phyloP scores from a whole-genome alignment of 2,797 vertebrate species.

The Emydoidea blandingii region DNA sequence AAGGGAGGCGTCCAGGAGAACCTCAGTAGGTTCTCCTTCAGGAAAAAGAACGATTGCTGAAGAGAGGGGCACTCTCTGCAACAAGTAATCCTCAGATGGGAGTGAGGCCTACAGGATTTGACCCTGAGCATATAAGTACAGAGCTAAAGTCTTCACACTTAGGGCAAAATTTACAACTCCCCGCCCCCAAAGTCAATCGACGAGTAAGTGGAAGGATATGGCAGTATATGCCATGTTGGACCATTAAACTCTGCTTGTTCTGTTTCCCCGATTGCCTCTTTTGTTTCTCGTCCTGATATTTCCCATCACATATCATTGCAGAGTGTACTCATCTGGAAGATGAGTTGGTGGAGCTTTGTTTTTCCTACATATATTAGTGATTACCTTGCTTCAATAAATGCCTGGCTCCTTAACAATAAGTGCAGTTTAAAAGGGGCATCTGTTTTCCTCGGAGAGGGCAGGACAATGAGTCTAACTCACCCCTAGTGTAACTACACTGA shows the following conservation, averaged over 20 bases:
- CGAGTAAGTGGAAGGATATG: background rate
- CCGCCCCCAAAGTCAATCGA: background rate
- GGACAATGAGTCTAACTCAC: background rate
- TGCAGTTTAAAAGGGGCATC: background rate
- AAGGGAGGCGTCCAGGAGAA: background rate
- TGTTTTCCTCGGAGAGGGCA: background rate
- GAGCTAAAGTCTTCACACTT: background rate
- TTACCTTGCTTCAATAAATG: background rate
- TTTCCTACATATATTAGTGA: background rate
- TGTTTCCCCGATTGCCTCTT: background rate
- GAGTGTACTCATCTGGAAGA: background rate
- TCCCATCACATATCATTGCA: background rate
- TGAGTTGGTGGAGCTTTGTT: background rate
- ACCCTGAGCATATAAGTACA: background rate
- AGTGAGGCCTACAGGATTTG: background rate
- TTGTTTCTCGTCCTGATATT: background rate
- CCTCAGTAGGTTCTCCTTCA: background rate
- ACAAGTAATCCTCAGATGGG: background rate
- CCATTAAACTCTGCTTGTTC: background rate
- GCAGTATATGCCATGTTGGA: background rate
- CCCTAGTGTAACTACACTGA: background rate
- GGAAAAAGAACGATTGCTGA: background rate
- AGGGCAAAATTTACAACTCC: background rate
- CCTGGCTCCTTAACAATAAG: background rate
- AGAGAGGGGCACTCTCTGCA: background rate